Evolutionary conservation across 2,888 invertebrate genomes (phyloP), one percentile per base, ranked within the genome.

Genomic region (Acanthosepion esculentum): DNA sequence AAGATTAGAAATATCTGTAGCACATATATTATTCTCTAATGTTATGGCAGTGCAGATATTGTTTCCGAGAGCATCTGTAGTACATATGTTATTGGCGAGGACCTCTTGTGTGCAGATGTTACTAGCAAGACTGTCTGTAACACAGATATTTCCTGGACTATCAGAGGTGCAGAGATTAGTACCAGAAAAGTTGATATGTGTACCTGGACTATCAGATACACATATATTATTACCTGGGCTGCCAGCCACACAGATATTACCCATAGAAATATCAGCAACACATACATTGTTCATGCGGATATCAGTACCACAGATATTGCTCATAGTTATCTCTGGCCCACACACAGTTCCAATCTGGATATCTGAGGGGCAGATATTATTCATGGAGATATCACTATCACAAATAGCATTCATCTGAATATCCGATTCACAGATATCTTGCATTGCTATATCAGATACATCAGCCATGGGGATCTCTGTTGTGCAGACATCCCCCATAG

Each of bases 31-130:
- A 53, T 93, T 93, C n/a, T 93, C 93, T 53, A 93, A 53, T 50
- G 93, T 93, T 20, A 93, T 93, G 10, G 93, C 93, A 53, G 93
- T 93, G 93, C 93, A 93, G 15, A 93, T 93, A 20, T 48, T 93
- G 53, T 93, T 93, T 93, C 93, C 93, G n/a, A 93, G 53, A 93
- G 93, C 93, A 93, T 93, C 93, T 29, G 93, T 93, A n/a, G 93
- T 53, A 53, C 93, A 93, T 48, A 93, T 93, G 53, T 93, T 93
- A 93, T 93, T 93, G 53, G 93, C 93, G n/a, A 93, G 93, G 53
- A 93, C 93, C 53, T 93, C 93, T n/a, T 93, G 93, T 29, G 93
- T 48, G 93, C 93, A 93, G 93, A 93, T 93, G 48, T 93, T 93
- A 26, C 53, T 93, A 53, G 93, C 53, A 29, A 93, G 53, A 93